Evolutionary conservation across 2,888 invertebrate genomes (phyloP).

Genomic region (Metacarcinus magister): DNA sequence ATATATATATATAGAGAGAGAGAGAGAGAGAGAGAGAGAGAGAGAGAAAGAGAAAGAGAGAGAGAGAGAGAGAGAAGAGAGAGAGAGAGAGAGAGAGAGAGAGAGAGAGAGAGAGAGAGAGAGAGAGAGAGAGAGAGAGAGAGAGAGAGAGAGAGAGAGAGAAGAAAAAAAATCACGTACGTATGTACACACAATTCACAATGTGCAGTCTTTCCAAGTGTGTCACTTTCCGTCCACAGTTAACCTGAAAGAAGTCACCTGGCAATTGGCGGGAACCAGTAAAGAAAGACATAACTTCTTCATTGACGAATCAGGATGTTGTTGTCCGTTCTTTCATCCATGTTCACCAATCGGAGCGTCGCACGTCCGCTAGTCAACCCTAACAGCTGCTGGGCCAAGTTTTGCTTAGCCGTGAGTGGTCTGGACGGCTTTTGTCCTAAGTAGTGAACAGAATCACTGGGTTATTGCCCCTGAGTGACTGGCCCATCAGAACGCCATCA

Average conservation of each 20-base stretch:
- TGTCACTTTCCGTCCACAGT: neutral
- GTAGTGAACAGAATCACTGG: neutral
- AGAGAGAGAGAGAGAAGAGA: no score
- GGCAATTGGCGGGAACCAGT: neutral
- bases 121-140: no score
- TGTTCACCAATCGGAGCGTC: neutral
- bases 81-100: no score
- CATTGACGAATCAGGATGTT: neutral
- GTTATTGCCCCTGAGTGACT: conserved; percentile 17
- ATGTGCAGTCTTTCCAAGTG: neutral
- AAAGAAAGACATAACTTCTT: neutral
- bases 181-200: neutral
- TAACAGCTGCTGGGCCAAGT: neutral
- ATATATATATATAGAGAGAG: no score
- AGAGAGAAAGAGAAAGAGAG: no score
- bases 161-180: neutral
- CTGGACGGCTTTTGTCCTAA: neutral
- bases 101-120: no score
- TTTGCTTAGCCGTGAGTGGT: neutral
- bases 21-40: no score
- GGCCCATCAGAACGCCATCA: neutral
- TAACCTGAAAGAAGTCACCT: neutral
- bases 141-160: neutral
- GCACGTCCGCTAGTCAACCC: neutral
- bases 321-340: neutral